Conservation (phyloP, 2,113 vertebrate genomes). For the Asarcornis scutulata region DNA sequence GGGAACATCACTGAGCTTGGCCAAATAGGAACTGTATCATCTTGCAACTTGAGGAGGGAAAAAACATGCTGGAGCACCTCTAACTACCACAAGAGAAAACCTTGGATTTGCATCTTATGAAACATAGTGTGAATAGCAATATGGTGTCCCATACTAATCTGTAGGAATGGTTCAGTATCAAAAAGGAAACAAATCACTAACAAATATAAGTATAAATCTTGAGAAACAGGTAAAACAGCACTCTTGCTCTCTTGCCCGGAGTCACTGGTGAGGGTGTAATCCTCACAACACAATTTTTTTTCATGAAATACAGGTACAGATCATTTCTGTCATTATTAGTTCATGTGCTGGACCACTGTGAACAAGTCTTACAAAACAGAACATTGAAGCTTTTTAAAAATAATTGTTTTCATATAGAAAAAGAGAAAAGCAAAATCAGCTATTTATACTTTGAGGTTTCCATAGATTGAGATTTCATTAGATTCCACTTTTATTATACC, state of each 20-base stretch:
- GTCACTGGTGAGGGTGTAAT: not conserved
- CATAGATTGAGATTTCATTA: constrained; percentile 2
- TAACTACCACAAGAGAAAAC: not conserved
- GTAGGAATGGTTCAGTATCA: not conserved
- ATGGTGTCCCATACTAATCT: not conserved
- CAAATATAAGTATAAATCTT: not conserved
- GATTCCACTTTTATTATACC: not conserved
- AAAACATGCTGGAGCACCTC: not conserved
- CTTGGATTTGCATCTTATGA: not conserved
- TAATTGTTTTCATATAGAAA: not conserved
- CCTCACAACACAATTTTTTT: not conserved
- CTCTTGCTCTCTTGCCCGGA: not conserved
- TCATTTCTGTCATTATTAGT: not conserved
- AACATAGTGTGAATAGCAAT: not conserved
- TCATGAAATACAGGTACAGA: not conserved
- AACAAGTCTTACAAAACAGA: not conserved
- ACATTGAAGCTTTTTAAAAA: not conserved
- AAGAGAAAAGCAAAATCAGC: not conserved
- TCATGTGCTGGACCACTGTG: not conserved
- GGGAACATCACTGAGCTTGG: not conserved
- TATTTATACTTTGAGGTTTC: not conserved
- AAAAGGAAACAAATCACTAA: not conserved
- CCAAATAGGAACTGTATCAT: not conserved
- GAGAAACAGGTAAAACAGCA: not conserved
- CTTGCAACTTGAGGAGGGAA: not conserved